Percentiles rank a stretch among this genome's conserved stretches.
phyloP scores from a whole-genome alignment of 2,797 vertebrate genomes.

The Pteronotus mesoamericanus region DNA sequence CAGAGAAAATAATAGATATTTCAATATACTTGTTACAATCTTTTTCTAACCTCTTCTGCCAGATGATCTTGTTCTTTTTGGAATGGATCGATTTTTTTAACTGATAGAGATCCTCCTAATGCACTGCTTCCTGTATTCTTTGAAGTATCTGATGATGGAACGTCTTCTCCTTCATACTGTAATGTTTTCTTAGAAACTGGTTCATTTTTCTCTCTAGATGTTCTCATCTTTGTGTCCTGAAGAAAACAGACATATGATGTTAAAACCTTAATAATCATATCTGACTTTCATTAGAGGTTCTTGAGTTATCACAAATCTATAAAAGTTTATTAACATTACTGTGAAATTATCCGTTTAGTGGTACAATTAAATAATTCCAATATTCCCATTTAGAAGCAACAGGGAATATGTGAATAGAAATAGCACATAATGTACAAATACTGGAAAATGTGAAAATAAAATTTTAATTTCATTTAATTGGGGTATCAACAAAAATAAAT shows the following conservation, averaged over 20 bases:
- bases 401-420: not conserved
- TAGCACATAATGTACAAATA: not conserved
- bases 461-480: constrained; percentile 4
- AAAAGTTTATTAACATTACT: constrained; percentile 1
- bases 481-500: not conserved
- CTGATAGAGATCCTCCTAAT: not conserved
- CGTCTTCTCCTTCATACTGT: constrained; percentile 23
- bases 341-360: constrained; percentile 1
- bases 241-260: constrained; percentile 31
- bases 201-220: not conserved
- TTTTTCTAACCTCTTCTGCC: constrained; percentile 79
- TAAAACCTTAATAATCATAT: constrained; percentile 13
- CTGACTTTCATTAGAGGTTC: constrained; percentile 1
- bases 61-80: constrained; percentile 73
- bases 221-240: constrained; percentile 39
- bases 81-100: constrained; percentile 35
- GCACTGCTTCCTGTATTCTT: not conserved
- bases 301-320: not conserved
- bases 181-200: not conserved
- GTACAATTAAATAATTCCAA: constrained; percentile 10
- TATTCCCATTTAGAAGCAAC: constrained; percentile 10
- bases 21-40: not conserved
- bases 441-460: not conserved
- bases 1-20: not conserved
- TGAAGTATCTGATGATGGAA: not conserved